Base-by-base conservation (phyloP, 23 tunicate genomes). In the Styela plicata region DNA sequence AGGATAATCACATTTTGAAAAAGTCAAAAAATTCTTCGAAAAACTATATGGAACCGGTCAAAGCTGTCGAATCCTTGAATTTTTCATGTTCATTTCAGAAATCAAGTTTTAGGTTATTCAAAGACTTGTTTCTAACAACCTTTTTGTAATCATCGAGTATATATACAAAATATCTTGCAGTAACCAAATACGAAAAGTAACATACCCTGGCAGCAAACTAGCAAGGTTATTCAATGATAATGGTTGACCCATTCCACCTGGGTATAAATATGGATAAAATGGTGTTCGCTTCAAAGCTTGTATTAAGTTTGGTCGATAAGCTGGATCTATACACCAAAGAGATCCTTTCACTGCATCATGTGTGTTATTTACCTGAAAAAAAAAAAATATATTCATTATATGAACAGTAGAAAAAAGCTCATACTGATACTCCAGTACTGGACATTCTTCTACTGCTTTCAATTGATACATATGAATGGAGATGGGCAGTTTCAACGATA, bases 301-400 rank as follows among this genome's bases (percentile, higher is more conserved):
- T 19, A 93, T 91, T 70, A 93, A 63, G 70, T 93, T 93, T 37
- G 92, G 90, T 64, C 98, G 75, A 84, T 93, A 93, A 3, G 98
- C 98, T 22, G 98, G 98, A 74, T 93, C 92, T 33, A 93, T 93
- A 71, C 98, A 93, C 98, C 98, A 93, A 17, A 93, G 77, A 21
- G 98, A 86, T 0, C 98, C 98, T 64, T 93, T 93, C 2, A 79
- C 89, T 36, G 87, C 57, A 25, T 86, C 88, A 88, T 91, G 86
- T 28, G 69, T 29, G 24, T 44, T 44, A 13, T 44, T 44, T 7
- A 10, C 13, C 31, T 24, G 16, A 64, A 77, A n/a, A 32, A 23
- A 29, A 73, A 23, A 31, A 19, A 25, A 73, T 25, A 73, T 34
- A n/a, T n/a, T n/a, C n/a, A n/a, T n/a, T n/a, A n/a, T n/a, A n/a